Percentiles rank a stretch among this genome's conserved stretches.
These are phyloP conservation scores for Protophormia terraenovae DNA, from an alignment of 2,888 invertebrate species.

Conservation along the genomic window DNA sequence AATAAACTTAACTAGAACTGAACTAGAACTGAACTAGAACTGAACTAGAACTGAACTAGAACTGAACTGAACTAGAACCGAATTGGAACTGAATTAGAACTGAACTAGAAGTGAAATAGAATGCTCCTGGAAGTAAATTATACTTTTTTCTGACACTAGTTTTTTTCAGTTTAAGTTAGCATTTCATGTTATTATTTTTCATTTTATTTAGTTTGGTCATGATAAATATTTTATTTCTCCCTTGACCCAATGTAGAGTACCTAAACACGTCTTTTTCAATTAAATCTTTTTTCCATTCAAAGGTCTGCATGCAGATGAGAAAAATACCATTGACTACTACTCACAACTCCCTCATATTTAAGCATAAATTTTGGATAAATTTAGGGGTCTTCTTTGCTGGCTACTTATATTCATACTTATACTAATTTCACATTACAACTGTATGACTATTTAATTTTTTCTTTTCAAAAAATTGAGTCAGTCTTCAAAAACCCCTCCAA, in stretches of 20 bases:
- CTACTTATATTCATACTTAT: conserved; percentile 6
- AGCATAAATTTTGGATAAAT: neutral
- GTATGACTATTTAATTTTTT: neutral
- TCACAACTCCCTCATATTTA: conserved; percentile 20
- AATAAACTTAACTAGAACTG: too few species aligned
- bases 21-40: too few species aligned
- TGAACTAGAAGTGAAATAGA: too few species aligned
- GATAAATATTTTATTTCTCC: neutral
- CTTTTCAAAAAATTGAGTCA: conserved; percentile 40
- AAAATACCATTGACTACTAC: neutral
- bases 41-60: too few species aligned
- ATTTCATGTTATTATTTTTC: neutral
- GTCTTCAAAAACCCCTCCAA: neutral
- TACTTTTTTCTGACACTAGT: too few species aligned
- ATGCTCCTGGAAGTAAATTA: too few species aligned
- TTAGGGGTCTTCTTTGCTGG: too few species aligned
- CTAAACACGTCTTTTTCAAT: neutral
- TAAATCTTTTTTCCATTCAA: neutral
- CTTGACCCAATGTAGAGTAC: neutral
- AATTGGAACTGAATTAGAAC: too few species aligned
- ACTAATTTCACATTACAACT: conserved; percentile 42
- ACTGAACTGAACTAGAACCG: too few species aligned
- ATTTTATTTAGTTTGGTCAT: neutral
- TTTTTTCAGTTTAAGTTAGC: too few species aligned
- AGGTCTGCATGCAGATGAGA: neutral